These are phyloP conservation scores for Trachymyrmex cornetzi DNA, from an alignment of 1,140 invertebrate species.

Conservation along the genomic window DNA sequence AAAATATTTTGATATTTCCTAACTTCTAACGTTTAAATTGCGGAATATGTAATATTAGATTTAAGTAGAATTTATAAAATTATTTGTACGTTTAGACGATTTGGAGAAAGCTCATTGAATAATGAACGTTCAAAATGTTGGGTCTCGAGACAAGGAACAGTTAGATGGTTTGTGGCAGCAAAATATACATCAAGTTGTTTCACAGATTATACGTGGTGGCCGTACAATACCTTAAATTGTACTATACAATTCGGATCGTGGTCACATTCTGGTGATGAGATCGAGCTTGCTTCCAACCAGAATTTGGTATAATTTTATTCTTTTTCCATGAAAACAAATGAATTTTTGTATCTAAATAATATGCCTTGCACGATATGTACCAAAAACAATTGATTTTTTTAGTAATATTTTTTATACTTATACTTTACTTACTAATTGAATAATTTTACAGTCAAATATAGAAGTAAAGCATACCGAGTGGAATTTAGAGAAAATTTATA, in stretches of 20 bases:
- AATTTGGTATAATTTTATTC: slow-evolving; percentile 38
- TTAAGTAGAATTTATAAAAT: neutral
- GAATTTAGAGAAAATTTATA: slow-evolving; percentile 78
- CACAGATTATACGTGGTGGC: slow-evolving; percentile 81
- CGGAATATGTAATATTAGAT: neutral
- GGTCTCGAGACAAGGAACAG: slow-evolving; percentile 54
- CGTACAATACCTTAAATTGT: slow-evolving; percentile 82
- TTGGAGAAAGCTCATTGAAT: slow-evolving; percentile 25
- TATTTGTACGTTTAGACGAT: slow-evolving; percentile 7
- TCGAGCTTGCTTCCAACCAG: slow-evolving; percentile 75
- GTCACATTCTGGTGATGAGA: slow-evolving; percentile 88
- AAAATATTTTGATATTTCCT: slow-evolving; percentile 21
- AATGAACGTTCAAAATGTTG: slow-evolving; percentile 68
- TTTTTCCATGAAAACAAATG: neutral
- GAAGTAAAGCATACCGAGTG: slow-evolving; percentile 80
- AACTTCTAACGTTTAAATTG: neutral
- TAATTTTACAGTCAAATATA: slow-evolving; percentile 58
- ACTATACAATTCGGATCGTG: slow-evolving; percentile 82
- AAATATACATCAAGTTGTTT: slow-evolving; percentile 71
- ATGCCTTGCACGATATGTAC: neutral
- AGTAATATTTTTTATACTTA: neutral
- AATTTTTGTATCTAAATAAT: neutral
- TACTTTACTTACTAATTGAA: neutral
- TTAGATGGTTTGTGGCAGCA: slow-evolving; percentile 74
- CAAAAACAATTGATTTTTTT: neutral